Conservation (phyloP, 2,797 vertebrate genomes). For the Enteromius treurensis region DNA sequence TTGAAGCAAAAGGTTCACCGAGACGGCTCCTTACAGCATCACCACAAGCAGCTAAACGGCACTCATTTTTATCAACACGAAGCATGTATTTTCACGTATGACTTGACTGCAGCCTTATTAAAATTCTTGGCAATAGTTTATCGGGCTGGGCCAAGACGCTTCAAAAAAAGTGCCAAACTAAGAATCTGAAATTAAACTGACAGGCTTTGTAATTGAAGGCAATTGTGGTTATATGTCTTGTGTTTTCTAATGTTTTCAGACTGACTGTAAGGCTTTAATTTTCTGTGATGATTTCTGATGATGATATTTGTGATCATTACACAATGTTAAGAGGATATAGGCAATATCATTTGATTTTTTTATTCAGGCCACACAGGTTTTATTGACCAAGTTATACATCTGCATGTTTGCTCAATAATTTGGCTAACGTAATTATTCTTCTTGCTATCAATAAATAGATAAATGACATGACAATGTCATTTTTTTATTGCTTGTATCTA, state of each 20-base stretch:
- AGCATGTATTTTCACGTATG: slow-evolving; percentile 58
- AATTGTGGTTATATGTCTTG: slow-evolving; percentile 49
- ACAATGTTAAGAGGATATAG: not conserved
- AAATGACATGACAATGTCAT: not conserved
- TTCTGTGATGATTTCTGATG: slow-evolving; percentile 28
- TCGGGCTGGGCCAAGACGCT: slow-evolving; percentile 37
- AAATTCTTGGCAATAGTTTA: slow-evolving; percentile 56
- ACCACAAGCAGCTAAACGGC: slow-evolving; percentile 20
- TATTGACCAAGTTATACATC: not conserved
- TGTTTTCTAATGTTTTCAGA: slow-evolving; percentile 25
- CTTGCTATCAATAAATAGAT: not conserved
- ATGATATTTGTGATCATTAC: slow-evolving; percentile 3
- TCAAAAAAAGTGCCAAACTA: slow-evolving; percentile 47
- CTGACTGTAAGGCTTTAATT: not conserved
- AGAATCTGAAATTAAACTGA: slow-evolving; percentile 49
- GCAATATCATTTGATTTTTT: not conserved
- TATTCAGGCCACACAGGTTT: slow-evolving; percentile 17
- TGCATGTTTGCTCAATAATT: not conserved
- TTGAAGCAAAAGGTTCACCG: slow-evolving; percentile 42
- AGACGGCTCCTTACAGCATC: slow-evolving; percentile 42
- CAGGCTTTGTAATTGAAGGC: slow-evolving; percentile 54
- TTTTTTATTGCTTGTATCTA: not conserved
- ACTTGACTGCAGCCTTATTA: slow-evolving; percentile 48
- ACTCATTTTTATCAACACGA: slow-evolving; percentile 33
- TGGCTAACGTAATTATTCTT: not conserved